Conservation (phyloP, 1,140 invertebrate genomes). For the Phymorhynchus buccinoides region DNA sequence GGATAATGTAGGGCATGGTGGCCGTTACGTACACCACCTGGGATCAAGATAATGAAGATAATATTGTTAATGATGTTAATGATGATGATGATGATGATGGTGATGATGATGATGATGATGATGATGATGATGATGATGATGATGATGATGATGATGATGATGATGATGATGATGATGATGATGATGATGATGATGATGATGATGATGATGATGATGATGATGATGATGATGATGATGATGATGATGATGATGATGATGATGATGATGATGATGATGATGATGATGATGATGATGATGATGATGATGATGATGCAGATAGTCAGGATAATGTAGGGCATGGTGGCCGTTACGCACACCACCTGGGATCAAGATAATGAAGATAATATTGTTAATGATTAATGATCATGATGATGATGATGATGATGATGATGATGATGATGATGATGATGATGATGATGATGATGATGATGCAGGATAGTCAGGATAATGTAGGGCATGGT, state of each 20-base stretch:
- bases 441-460: too few species aligned
- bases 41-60: too few species aligned
- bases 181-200: conserved; percentile 32
- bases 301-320: conserved; percentile 81
- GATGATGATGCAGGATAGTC: conserved; percentile 87
- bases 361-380: too few species aligned
- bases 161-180: conserved; percentile 1
- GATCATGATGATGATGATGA: not conserved
- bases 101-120: not conserved
- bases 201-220: conserved; percentile 28
- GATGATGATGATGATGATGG: not conserved
- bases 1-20: conserved; percentile 91
- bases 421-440: too few species aligned
- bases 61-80: too few species aligned
- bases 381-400: too few species aligned
- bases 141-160: not conserved
- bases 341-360: conserved; percentile 97
- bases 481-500: conserved; percentile 94
- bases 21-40: conserved; percentile 98
- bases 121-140: not conserved
- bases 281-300: not conserved
- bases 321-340: conserved; percentile 93
- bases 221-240: conserved; percentile 32
- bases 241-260: conserved; percentile 33
- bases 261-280: conserved; percentile 30